Conservation (phyloP, 2,888 invertebrate genomes). For the Drosophila monieri region DNA sequence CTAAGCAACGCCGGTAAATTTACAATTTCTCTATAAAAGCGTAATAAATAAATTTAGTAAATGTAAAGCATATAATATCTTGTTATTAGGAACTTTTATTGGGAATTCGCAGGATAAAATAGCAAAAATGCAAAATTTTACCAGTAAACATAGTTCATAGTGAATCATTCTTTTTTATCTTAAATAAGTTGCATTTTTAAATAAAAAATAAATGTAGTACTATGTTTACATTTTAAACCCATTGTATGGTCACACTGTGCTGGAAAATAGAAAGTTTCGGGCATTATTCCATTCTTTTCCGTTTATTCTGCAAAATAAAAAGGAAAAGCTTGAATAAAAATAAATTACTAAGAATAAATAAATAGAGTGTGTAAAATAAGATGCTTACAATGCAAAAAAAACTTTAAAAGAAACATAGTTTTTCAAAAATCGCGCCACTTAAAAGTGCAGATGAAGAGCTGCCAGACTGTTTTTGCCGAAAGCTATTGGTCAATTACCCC, state of each 20-base stretch:
- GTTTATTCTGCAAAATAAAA: background rate
- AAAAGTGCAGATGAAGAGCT: background rate
- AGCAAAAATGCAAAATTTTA: too few species aligned
- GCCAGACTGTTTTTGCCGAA: background rate
- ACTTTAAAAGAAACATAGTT: background rate
- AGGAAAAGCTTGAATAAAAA: background rate
- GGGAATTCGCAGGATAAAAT: background rate
- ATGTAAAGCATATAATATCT: slow-evolving; percentile 30
- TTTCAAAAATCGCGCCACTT: background rate
- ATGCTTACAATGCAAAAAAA: background rate
- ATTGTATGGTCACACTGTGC: background rate
- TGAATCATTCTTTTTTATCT: too few species aligned
- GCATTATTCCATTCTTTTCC: background rate
- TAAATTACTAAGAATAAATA: background rate
- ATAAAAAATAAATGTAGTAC: too few species aligned
- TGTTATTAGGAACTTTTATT: background rate
- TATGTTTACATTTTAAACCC: too few species aligned
- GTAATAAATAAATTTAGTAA: slow-evolving; percentile 70
- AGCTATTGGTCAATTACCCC: background rate
- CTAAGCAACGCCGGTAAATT: slow-evolving; percentile 67
- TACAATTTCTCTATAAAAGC: slow-evolving; percentile 63
- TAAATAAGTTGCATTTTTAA: too few species aligned
- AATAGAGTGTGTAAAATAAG: background rate
- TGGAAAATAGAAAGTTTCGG: background rate
- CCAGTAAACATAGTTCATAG: too few species aligned